These are phyloP conservation scores for Dromaius novaehollandiae DNA, from an alignment of 2,113 vertebrate genomes.

Conservation along the genomic window DNA sequence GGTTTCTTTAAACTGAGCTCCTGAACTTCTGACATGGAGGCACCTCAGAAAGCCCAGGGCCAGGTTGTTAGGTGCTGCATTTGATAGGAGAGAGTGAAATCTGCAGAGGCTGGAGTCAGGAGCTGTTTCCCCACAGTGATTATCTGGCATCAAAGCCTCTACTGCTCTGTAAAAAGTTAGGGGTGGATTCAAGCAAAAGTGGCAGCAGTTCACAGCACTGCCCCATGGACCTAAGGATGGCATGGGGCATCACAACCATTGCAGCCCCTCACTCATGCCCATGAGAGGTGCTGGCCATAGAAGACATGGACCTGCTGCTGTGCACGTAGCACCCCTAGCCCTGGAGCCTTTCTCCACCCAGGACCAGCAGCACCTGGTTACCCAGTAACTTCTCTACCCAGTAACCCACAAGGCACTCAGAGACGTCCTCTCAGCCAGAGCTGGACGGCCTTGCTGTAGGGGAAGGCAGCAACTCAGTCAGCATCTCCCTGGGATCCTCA, in stretches of 20 bases:
- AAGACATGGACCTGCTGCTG: neutral
- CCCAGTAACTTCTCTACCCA: neutral
- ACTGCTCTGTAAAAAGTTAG: neutral
- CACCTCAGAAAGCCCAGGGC: neutral
- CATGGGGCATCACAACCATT: too few relatives aligned
- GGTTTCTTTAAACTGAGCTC: neutral
- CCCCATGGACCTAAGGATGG: neutral
- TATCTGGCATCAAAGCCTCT: neutral
- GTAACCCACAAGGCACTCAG: neutral
- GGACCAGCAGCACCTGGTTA: neutral
- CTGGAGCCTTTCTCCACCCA: neutral
- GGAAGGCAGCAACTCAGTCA: rapidly evolving
- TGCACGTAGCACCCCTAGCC: rapidly evolving
- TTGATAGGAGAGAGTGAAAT: neutral
- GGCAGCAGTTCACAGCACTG: neutral
- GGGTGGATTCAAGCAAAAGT: neutral
- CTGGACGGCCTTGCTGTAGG: neutral
- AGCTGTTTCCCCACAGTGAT: neutral
- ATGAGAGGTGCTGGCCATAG: neutral
- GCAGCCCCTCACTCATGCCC: neutral
- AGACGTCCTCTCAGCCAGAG: neutral
- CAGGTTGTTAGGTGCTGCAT: neutral
- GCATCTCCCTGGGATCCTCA: neutral
- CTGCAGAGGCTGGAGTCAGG: neutral
- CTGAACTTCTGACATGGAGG: rapidly evolving